phyloP scores from a whole-genome alignment of 2,113 vertebrate species.

The Climacteris rufus region DNA sequence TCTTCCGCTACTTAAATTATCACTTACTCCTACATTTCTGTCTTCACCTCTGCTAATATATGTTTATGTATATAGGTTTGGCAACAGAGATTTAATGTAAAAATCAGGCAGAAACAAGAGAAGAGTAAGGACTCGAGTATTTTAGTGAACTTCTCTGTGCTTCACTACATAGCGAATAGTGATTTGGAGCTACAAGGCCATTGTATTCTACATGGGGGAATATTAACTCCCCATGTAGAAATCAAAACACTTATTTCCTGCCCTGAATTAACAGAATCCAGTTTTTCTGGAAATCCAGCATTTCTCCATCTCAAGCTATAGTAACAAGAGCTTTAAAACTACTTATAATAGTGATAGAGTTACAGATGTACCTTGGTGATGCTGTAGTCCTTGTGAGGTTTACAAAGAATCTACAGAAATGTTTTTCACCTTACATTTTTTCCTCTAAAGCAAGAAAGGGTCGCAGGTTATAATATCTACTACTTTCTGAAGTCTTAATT shows the following conservation, averaged over 20 bases:
- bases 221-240: background rate
- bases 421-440: background rate
- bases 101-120: background rate
- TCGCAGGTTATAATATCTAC: background rate
- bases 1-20: background rate
- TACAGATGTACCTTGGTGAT: background rate
- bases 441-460: background rate
- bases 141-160: background rate
- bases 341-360: too few species aligned
- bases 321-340: background rate
- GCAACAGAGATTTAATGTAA: background rate
- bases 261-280: background rate
- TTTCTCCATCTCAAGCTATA: background rate
- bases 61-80: background rate
- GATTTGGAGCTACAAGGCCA: background rate
- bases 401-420: background rate
- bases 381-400: background rate
- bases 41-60: background rate
- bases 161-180: background rate
- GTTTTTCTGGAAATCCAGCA: background rate
- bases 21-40: background rate
- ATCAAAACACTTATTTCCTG: background rate
- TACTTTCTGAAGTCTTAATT: background rate
- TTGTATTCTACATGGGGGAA: too few species aligned
- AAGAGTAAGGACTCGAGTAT: background rate